These are phyloP conservation scores for Camponotus floridanus DNA, from an alignment of 1,140 invertebrate genomes.

Conservation along the genomic window DNA sequence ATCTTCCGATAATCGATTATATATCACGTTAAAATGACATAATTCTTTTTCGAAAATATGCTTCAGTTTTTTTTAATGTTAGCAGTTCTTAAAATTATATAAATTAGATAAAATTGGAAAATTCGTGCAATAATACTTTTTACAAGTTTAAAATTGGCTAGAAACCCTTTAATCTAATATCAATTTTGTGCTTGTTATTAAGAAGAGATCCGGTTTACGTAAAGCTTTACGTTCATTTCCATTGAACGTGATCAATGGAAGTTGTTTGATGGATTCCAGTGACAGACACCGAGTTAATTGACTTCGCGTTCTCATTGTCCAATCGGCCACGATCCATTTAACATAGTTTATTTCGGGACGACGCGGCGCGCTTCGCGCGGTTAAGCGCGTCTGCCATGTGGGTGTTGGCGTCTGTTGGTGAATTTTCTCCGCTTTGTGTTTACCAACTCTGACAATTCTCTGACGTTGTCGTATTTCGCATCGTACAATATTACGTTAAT, in stretches of 20 bases:
- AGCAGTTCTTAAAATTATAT: too few species aligned
- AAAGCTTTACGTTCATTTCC: not conserved
- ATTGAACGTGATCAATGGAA: not conserved
- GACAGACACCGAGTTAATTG: slow-evolving; percentile 44
- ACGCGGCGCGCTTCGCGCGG: slow-evolving; percentile 65
- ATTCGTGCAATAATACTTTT: not conserved
- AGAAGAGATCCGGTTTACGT: not conserved
- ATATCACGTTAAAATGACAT: too few species aligned
- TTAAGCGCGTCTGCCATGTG: slow-evolving; percentile 81
- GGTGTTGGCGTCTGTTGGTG: slow-evolving; percentile 72
- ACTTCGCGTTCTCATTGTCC: slow-evolving; percentile 60
- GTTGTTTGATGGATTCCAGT: slow-evolving; percentile 1
- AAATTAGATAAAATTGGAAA: not conserved
- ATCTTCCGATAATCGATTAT: too few species aligned
- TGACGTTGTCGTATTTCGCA: not conserved
- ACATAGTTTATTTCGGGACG: slow-evolving; percentile 8
- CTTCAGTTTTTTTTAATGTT: too few species aligned
- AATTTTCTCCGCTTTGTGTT: slow-evolving; percentile 21
- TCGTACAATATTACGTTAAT: slow-evolving; percentile 30
- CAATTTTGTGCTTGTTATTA: not conserved
- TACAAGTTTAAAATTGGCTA: not conserved
- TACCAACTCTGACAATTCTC: slow-evolving; percentile 54
- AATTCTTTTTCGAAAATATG: too few species aligned
- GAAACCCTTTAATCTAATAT: not conserved
- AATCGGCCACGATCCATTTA: slow-evolving; percentile 44